Base-by-base conservation (phyloP, 2,888 invertebrate species). In the Unio delphinus region DNA sequence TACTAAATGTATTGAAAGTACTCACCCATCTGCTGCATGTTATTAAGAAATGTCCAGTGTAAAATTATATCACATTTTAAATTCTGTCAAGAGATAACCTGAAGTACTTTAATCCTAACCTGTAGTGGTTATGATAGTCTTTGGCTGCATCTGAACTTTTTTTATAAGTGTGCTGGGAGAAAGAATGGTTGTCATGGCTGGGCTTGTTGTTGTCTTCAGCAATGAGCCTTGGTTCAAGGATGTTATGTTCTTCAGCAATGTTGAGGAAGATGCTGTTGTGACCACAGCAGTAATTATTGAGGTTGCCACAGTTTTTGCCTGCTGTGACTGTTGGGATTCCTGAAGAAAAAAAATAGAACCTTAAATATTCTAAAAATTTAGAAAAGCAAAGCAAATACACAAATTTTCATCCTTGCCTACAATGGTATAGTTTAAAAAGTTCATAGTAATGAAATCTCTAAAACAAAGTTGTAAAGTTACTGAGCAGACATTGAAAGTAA, bases 201-300 rank as follows among this genome's bases (percentile, higher is more conserved):
- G 68, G 15, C 79, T 73, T 15, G 76, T 64, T 28, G 78, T 61
- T 20, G 83, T 73, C 64, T 80, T 81, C 61, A 81, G 66, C 15
- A 81, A 73, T 20, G 81, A 78, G 60, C 78, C 74, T 63, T 87
- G 94, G 65, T 79, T 76, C 34, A 83, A 72, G 8, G 72, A 68
- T 4, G 81, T 80, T 55, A 83, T 75, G 17, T 79, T 79, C 68
- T 84, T 82, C 55, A 80, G 71, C 56, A 75, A 68, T n/a, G 77
- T 68, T n/a, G 80, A 72, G 4, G 74, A 45, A 45, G 45, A 30
- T 20, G 63, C 62, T 15, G 75, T 78, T 73, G 83, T 56, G 73
- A 79, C 61, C 68, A 79, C 69, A 75, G 79, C 55, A 77, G 74
- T 67, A 54, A 61, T 66, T 60, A 75, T 60, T 45, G 75, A 28